These are phyloP conservation scores for Mercenaria mercenaria DNA, from an alignment of 1,140 invertebrate species.

Conservation along the genomic window DNA sequence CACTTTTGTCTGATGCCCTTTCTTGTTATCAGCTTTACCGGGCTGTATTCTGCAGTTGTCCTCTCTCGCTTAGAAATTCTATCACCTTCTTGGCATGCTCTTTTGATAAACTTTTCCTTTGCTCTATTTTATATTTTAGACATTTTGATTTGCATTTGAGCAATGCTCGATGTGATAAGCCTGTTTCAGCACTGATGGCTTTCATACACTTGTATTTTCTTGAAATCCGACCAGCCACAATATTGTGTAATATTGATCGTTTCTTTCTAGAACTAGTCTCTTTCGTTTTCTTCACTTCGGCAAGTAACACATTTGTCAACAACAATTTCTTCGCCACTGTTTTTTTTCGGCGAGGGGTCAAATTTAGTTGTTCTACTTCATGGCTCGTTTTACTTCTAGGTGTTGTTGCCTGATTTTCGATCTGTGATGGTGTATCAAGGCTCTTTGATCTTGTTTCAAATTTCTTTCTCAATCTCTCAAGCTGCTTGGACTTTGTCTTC, in stretches of 20 bases:
- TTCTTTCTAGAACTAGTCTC: not conserved
- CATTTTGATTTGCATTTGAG: not conserved
- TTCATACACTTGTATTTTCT: not conserved
- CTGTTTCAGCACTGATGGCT: not conserved
- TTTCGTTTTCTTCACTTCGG: not conserved
- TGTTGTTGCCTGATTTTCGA: not conserved
- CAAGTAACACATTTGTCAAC: not conserved
- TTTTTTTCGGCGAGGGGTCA: not conserved
- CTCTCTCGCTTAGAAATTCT: not conserved
- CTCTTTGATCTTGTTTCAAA: no score
- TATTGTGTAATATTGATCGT: not conserved
- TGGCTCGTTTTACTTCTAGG: no score
- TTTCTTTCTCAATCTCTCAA: not conserved
- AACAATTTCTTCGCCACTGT: not conserved
- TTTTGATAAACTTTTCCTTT: constrained; percentile 1
- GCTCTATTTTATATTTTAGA: not conserved
- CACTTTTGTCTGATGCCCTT: constrained; percentile 5
- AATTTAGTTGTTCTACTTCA: not conserved
- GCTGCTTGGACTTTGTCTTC: not conserved
- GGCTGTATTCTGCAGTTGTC: constrained; percentile 22
- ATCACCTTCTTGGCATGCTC: not conserved
- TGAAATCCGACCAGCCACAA: not conserved
- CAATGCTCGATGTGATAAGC: not conserved
- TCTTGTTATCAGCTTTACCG: not conserved
- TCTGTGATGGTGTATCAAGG: no score